Evolutionary conservation across 2,888 invertebrate genomes (phyloP), one percentile per base, ranked within the genome.

Genomic region (Eretmocerus hayati): DNA sequence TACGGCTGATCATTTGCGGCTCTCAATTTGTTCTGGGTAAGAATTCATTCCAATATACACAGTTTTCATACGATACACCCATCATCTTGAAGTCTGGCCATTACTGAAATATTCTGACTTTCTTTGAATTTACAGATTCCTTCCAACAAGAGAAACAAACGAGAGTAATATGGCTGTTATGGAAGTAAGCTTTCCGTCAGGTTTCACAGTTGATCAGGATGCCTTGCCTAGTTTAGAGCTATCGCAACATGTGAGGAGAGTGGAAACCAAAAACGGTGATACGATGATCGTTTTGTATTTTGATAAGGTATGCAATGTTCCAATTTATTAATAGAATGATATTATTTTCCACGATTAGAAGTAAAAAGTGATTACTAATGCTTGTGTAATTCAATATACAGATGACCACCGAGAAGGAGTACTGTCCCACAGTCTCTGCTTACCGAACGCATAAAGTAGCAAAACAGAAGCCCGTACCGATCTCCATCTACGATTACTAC

Each of bases 131-230:
- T 33, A 2, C 62, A 85, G 85, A 54, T 87, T 83, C 66, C 83
- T 84, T 2, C 73, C 76, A 46, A 79, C 70, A 52, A 79, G 78
- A 30, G 80, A 81, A 60, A 78, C 81, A 42, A 83, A 85, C 16
- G 79, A 80, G 56, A 89, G 89, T 53, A 94, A 94, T 57, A 86
- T 94, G 83, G 88, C 90, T 11, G 85, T 94, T 1, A 85, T 94
- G 78, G 91, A 92, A 63, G 85, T 94, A 0, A 83, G 83, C 53
- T 75, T 95, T 50, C 92, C 93, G 0, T 92, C 92, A 1, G 94
- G 95, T n/a, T 95, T 87, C 66, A 81, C 87, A 1, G 87, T 89
- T 0, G 90, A 92, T 59, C 73, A 81, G 56, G 83, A 84, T 59
- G 85, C 83, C 0, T 73, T 90, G 23, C 85, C 83, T 4, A 78